A percentile compares a stretch with the other conserved stretches of the same genome.
phyloP scores from a whole-genome alignment of 2,888 invertebrate species.

The Glyphotaelius pellucidus region DNA sequence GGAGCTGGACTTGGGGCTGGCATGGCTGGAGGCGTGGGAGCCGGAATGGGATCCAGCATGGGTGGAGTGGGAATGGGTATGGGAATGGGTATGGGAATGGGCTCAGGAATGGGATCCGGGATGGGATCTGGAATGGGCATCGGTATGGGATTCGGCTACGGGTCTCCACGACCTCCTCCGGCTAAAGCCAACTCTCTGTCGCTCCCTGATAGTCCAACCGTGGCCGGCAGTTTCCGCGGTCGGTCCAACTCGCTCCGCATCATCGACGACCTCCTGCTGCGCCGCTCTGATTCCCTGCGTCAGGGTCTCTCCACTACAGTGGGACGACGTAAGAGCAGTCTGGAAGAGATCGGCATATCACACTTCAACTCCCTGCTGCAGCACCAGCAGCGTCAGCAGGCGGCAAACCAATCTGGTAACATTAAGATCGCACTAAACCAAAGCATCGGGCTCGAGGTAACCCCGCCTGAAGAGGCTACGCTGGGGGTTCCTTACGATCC shows the following conservation, averaged over 20 bases:
- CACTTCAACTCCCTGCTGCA: conserved; percentile 85
- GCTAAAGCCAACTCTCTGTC: conserved; percentile 94
- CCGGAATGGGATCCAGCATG: conserved; percentile 81
- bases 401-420: conserved; percentile 84
- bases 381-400: conserved; percentile 73
- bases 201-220: conserved; percentile 92
- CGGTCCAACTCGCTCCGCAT: conserved; percentile 92
- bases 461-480: conserved; percentile 82
- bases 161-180: conserved; percentile 84
- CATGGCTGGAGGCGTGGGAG: conserved; percentile 82
- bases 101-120: conserved; percentile 80
- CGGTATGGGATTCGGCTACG: conserved; percentile 82
- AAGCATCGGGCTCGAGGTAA: conserved; percentile 90
- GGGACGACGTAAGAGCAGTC: conserved; percentile 86
- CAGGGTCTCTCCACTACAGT: conserved; percentile 86
- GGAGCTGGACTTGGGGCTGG: conserved; percentile 83
- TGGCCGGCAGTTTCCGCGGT: conserved; percentile 86
- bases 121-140: conserved; percentile 80
- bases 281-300: conserved; percentile 89
- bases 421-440: conserved; percentile 92
- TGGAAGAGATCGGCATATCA: conserved; percentile 91
- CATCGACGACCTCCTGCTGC: conserved; percentile 89
- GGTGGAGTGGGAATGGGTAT: conserved; percentile 83
- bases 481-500: conserved; percentile 77
- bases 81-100: conserved; percentile 85